A percentile compares a stretch with the other conserved stretches of the same genome.
Conservation (phyloP, 2,113 vertebrate species). For the Diphyllodes magnificus region DNA sequence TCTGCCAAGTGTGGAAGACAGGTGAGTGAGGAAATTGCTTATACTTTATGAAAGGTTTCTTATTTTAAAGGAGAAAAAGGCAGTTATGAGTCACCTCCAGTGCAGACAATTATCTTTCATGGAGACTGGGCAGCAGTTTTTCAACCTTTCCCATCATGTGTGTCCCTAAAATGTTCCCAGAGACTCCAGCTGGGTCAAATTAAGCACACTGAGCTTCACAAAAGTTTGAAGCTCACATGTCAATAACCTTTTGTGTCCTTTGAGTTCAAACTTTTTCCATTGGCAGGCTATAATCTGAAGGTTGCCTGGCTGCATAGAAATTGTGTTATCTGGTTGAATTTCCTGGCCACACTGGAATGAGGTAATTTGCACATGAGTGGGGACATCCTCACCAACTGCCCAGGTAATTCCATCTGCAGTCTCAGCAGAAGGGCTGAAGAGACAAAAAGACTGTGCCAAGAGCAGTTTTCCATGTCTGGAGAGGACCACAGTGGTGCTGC, state of each 20-base stretch:
- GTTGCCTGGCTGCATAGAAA: not conserved
- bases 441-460: not conserved
- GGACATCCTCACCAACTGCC: not conserved
- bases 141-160: not conserved
- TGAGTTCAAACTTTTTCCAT: not conserved
- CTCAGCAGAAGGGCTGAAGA: not conserved
- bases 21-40: slow-evolving; percentile 12
- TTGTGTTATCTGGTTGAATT: not conserved
- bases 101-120: not conserved
- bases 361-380: not conserved
- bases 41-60: slow-evolving; percentile 32
- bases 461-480: not conserved
- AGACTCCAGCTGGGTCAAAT: not conserved
- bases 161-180: not conserved
- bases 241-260: not conserved
- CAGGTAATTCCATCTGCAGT: not conserved
- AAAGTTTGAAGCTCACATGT: not conserved
- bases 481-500: not conserved
- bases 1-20: not conserved
- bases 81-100: not conserved
- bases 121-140: not conserved
- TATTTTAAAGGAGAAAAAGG: not conserved
- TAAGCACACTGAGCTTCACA: not conserved
- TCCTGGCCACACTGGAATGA: not conserved
- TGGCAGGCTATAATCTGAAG: not conserved